A percentile compares a stretch with the other conserved stretches of the same genome.
phyloP scores from a whole-genome alignment of 2,888 invertebrate species.

The Polylopha cassiicola region DNA sequence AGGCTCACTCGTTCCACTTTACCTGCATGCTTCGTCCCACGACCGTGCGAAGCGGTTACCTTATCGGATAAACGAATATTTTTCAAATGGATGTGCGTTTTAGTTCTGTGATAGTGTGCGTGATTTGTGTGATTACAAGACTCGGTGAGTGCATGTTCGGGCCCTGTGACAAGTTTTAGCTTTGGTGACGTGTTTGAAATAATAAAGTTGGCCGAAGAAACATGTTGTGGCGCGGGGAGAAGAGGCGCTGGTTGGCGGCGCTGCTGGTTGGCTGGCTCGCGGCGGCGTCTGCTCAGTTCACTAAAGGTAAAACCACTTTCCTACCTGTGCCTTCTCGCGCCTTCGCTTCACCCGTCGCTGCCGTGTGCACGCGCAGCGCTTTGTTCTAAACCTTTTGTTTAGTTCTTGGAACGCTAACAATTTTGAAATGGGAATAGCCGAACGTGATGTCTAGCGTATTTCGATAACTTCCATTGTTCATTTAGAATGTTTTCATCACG shows the following conservation, averaged over 20 bases:
- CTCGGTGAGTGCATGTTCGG: constrained; percentile 56
- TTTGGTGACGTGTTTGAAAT: constrained; percentile 62
- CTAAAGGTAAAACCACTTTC: constrained; percentile 67
- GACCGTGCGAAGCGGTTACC: constrained; percentile 66
- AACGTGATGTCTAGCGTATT: constrained; percentile 21
- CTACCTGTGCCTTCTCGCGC: constrained; percentile 58
- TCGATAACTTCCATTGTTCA: constrained; percentile 1
- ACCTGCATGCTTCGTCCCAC: constrained; percentile 73
- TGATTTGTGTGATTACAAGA: constrained; percentile 63
- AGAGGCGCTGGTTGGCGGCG: constrained; percentile 56
- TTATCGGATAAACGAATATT: constrained; percentile 75
- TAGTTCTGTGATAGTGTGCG: constrained; percentile 70
- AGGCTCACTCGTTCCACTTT: constrained; percentile 63
- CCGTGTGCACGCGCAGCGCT: no score
- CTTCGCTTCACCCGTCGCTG: constrained; percentile 36
- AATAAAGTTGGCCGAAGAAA: constrained; percentile 56
- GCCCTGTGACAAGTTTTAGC: constrained; percentile 66
- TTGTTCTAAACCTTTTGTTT: constrained; percentile 64
- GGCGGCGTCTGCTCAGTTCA: constrained; percentile 65
- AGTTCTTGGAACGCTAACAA: constrained; percentile 36
- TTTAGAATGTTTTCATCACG: constrained; percentile 5
- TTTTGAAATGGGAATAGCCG: constrained; percentile 12
- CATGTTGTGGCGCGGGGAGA: constrained; percentile 59
- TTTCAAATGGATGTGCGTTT: constrained; percentile 76
- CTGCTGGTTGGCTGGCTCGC: constrained; percentile 58